Base-by-base conservation (phyloP, 1,140 invertebrate genomes). In the Proales similis region DNA sequence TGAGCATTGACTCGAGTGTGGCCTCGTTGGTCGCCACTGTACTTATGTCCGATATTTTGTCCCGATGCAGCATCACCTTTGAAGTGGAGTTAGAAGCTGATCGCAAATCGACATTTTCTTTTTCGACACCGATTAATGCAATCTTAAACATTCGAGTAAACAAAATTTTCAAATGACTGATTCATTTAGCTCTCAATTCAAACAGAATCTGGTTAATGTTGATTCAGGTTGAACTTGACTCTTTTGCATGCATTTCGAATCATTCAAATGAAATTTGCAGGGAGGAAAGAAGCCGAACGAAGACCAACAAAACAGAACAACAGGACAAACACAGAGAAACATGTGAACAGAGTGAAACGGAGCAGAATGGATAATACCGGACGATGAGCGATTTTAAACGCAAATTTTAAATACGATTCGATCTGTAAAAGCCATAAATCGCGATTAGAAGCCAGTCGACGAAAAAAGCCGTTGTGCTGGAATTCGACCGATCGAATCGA, bases 21-120 rank as follows among this genome's bases (percentile, higher is more conserved):
- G 83, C 83, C 72, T 91, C 88, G 20, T 87, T 87, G 67, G 84
- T 87, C 1, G 87, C 88, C 66, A 85, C 83, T 0, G 82, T 83
- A 4, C 86, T 85, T 20, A 90, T 83, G 70, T 90, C 86, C 79
- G 85, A 83, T 4, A 91, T 72, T 64, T 85, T 82, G 4, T 84
- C 79, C 0, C 82, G 80, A 67, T 82, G 81, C 48, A 80, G 79
- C 73, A 87, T 87, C 1, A 82, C 82, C 43, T 83, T n/a, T n/a
- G 1, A 45, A 45, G 17, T 45, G 26, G 14, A 2, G n/a, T n/a
- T n/a, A n/a, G n/a, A n/a, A n/a, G n/a, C 26, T 45, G 14, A 45
- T 22, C 22, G 19, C 1, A 2, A 38, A 4, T 26, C 2, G 2
- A 7, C 20, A 22, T 33, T 38, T 36, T 22, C 9, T 17, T 30